Conservation (phyloP, 2,113 vertebrate genomes). For the Enhydra lutris region DNA sequence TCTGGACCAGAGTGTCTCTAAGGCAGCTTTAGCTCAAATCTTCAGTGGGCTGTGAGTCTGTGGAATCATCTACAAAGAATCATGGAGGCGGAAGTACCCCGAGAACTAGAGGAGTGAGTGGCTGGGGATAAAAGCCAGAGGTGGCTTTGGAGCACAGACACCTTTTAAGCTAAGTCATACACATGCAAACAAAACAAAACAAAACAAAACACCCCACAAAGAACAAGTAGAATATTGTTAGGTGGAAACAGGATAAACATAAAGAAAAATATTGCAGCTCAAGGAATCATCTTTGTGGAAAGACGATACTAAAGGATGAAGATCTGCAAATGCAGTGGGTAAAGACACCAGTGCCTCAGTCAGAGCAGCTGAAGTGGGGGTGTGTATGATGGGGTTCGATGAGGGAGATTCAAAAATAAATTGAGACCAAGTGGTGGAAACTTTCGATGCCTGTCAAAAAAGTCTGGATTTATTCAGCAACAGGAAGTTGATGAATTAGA, state of each 20-base stretch:
- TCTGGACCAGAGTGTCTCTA: background rate
- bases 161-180: background rate
- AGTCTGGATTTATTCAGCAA: background rate
- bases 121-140: background rate
- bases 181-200: background rate
- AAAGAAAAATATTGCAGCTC: background rate
- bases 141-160: background rate
- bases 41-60: background rate
- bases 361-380: background rate
- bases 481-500: background rate
- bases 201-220: background rate
- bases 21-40: background rate
- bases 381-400: background rate
- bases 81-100: background rate
- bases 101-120: background rate
- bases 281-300: background rate
- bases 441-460: background rate
- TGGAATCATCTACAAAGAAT: background rate
- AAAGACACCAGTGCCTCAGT: background rate
- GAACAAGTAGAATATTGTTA: background rate
- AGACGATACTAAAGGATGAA: background rate
- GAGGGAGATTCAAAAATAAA: background rate
- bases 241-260: background rate
- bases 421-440: background rate
- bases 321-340: background rate